Base-by-base conservation (phyloP, 2,113 vertebrate genomes). In the Apistogramma diplotaenia region DNA sequence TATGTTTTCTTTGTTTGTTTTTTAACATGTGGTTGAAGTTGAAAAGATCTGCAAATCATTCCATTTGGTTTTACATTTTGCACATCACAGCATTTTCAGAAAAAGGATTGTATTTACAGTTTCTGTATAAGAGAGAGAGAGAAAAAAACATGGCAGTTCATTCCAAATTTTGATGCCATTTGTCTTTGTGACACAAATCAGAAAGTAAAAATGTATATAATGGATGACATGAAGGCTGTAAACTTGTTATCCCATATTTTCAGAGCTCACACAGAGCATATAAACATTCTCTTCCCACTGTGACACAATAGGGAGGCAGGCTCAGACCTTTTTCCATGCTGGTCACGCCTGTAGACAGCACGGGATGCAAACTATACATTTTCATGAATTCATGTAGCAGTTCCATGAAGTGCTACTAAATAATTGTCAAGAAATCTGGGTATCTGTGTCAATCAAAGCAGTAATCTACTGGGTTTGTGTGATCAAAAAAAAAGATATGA, bases 141-240 rank as follows among this genome's bases (percentile, higher is more conserved):
- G 5, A 59, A 19, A 53, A 56, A 65, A 35, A 76, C 94, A 95
- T 95, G 94, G 94, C 95, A 95, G 94, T 95, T 93, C 95, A 95
- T 94, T 96, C 93, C 93, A 90, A 91, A 92, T 92, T 92, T 91
- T 51, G 84, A 90, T 88, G 95, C 93, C 96, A 99, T 99, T 97
- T 96, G 96, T 99, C 98, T 98, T 97, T 93, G 96, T 94, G 97
- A 99, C 98, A 97, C 95, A 98, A 98, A 99, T 99, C 97, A 97
- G 96, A 97, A 97, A 96, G 95, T 96, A 95, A 96, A 96, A 95
- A 96, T 96, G 96, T 95, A 95, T 81, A 71, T 97, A 97, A 97
- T 96, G 96, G 97, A 98, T 96, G 97, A 97, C 96, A 95, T 91
- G 87, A 95, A 91, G 94, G 95, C 95, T 96, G 93, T 98, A 98